Evolutionary conservation across 2,113 vertebrate genomes (phyloP), one percentile per base, ranked within the genome.

Genomic region (Salminus brasiliensis): DNA sequence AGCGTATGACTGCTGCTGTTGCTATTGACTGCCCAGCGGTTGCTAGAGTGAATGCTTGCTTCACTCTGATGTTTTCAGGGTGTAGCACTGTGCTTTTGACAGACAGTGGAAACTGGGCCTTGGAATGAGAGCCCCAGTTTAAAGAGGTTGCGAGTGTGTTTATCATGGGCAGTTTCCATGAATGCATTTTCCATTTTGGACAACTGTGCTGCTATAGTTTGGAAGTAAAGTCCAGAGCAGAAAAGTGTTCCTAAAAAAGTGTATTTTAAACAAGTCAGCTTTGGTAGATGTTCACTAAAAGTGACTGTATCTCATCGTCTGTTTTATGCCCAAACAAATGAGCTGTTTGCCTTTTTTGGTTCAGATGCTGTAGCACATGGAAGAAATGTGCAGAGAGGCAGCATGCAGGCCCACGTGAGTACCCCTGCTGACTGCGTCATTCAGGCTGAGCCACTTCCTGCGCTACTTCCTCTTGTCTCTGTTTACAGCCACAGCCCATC

Each of bases 401-500:
- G 59, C 23, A 23, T 79, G 68, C 23, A 39, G 55, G 9, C 36
- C 74, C 53, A 67, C 65, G 74, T 53, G 74, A 15, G 55, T 15
- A 32, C 36, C 21, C 32, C 13, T 13, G 0, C 5, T 72, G 73
- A 43, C 39, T 78, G 74, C 81, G 52, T 83, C 81, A 83, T 63
- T 36, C 8, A 27, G 32, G 29, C 49, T 45, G 23, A 83, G 49
- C 84, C 72, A 83, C 52, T 79, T 82, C 83, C 77, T 76, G 69
- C 59, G 78, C 34, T 62, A 80, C 72, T 85, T 88, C 83, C 79
- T 63, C 47, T 41, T 29, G 76, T 83, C 76, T 73, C 47, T 86
- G 87, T 88, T 81, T 86, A 85, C 29, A 80, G 47, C 68, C 53
- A 84, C 68, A 76, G 27, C 55, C 70, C 9, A 47, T 82, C 47